phyloP scores from a whole-genome alignment of 2,113 vertebrate genomes.

The Indicator maculatus region DNA sequence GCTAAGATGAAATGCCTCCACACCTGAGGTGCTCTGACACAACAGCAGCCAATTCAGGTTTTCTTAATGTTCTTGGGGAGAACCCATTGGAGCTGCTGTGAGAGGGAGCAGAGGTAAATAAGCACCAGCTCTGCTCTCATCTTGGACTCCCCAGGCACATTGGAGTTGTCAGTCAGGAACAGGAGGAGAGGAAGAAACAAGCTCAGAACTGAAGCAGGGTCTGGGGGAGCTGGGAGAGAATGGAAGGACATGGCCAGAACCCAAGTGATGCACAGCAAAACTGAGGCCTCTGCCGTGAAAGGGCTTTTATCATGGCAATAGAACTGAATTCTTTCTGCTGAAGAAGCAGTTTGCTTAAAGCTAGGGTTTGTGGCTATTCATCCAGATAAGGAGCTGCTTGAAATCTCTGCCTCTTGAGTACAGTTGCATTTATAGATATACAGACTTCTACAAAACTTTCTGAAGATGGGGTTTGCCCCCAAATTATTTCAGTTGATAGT shows the following conservation, averaged over 20 bases:
- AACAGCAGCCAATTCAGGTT: neutral
- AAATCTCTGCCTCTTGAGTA: neutral
- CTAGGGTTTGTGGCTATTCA: neutral
- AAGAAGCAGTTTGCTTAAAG: constrained; percentile 31
- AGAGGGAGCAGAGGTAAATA: neutral
- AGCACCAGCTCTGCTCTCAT: neutral
- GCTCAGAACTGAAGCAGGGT: neutral
- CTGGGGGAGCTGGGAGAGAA: neutral
- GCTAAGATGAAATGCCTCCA: neutral
- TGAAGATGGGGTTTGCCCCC: neutral
- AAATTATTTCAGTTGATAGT: neutral
- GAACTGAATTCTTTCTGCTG: constrained; percentile 32
- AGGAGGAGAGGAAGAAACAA: neutral
- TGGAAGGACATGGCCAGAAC: constrained; percentile 18
- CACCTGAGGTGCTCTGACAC: neutral
- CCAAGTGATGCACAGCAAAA: constrained; percentile 31
- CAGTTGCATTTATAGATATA: neutral
- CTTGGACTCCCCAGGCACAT: neutral
- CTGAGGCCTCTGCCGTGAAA: constrained; percentile 7
- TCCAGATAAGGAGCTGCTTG: neutral
- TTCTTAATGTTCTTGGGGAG: neutral
- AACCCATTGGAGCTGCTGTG: neutral
- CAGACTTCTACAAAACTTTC: neutral
- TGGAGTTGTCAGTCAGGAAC: neutral
- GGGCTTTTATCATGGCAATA: constrained; percentile 26